A percentile compares a stretch with the other conserved stretches of the same genome.
Evolutionary conservation across 2,888 invertebrate species (phyloP).

Genomic region (Synergus gifuensis): DNA sequence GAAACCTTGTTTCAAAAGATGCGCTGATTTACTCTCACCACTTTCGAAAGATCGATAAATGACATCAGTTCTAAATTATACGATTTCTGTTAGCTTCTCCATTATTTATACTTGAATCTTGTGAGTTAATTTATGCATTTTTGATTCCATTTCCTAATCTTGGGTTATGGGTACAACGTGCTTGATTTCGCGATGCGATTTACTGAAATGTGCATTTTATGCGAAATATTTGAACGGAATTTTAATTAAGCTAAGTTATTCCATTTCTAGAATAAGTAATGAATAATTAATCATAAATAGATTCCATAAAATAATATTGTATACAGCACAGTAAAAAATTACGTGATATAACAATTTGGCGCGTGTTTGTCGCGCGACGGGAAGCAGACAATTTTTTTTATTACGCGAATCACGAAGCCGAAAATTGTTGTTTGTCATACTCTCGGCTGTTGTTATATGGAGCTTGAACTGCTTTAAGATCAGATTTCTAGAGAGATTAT

Average conservation of each 20-base stretch:
- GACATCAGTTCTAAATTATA: not conserved
- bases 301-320: no score
- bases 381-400: conserved; percentile 16
- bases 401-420: not conserved
- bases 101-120: not conserved
- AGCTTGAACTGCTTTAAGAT: conserved; percentile 30
- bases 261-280: no score
- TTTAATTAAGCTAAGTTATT: not conserved
- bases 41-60: not conserved
- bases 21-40: not conserved
- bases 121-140: not conserved
- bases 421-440: conserved; percentile 17
- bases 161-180: not conserved
- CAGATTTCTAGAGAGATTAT: conserved; percentile 42
- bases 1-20: not conserved
- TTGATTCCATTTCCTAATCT: not conserved
- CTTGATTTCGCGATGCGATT: not conserved
- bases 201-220: not conserved
- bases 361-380: conserved; percentile 4
- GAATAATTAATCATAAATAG: no score
- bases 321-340: no score
- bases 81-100: not conserved
- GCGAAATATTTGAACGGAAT: not conserved
- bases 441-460: conserved; percentile 9
- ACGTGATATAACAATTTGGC: conserved; percentile 1